A percentile compares a stretch with the other conserved stretches of the same genome.
These are phyloP conservation scores for Chelonia mydas DNA, from an alignment of 2,797 vertebrate genomes.

Conservation along the genomic window DNA sequence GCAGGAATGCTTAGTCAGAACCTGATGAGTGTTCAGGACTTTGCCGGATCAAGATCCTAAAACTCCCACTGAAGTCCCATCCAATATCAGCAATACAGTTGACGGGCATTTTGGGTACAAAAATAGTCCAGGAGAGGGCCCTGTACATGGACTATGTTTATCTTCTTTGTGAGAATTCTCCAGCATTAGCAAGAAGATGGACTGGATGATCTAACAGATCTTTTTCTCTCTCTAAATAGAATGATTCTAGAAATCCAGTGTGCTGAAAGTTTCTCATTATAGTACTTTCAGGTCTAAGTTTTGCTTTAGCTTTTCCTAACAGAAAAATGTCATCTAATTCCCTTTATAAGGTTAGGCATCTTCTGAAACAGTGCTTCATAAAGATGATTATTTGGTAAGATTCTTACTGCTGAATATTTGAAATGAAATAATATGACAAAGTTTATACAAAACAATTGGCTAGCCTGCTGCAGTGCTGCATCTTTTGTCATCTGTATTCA, in stretches of 20 bases:
- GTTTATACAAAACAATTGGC: background rate
- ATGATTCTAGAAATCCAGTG: slow-evolving; percentile 11
- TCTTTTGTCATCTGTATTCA: slow-evolving; percentile 19
- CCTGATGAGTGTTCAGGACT: background rate
- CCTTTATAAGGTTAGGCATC: slow-evolving; percentile 60
- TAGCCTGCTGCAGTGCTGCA: background rate
- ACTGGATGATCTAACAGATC: background rate
- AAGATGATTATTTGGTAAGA: slow-evolving; percentile 26
- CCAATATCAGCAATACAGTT: background rate
- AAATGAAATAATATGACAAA: background rate
- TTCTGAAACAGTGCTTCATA: slow-evolving; percentile 54
- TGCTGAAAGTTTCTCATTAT: slow-evolving; percentile 7
- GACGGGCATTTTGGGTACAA: background rate
- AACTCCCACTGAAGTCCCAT: background rate
- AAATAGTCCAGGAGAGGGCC: background rate
- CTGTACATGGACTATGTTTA: background rate
- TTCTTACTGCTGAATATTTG: slow-evolving; percentile 2
- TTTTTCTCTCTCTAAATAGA: background rate
- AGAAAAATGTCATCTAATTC: slow-evolving; percentile 47
- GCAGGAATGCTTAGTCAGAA: background rate
- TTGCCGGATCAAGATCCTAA: slow-evolving; percentile 3
- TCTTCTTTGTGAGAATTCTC: background rate
- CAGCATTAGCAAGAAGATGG: slow-evolving; percentile 32
- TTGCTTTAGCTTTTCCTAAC: slow-evolving; percentile 32
- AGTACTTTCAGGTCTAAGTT: background rate